Evolutionary conservation across 1,140 invertebrate genomes (phyloP), one percentile per base, ranked within the genome.

Genomic region (Xylocopa sonorina): DNA sequence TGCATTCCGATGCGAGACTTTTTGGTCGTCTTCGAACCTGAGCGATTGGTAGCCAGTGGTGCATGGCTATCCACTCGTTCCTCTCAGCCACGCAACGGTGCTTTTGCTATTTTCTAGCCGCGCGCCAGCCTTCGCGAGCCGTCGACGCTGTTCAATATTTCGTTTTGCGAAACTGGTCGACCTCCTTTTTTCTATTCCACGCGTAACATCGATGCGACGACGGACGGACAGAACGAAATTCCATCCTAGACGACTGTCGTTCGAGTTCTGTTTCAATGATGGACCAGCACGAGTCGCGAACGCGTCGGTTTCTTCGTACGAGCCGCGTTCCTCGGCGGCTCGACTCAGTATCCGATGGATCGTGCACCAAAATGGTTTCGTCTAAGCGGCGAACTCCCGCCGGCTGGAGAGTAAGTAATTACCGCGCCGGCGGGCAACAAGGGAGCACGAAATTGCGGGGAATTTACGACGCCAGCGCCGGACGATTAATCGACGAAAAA

Each of bases 141-240:
- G n/a, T n/a, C n/a, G n/a, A n/a, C n/a, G n/a, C n/a, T n/a, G n/a
- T n/a, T n/a, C n/a, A n/a, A n/a, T 29, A 32, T 55, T 53, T 41
- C 12, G n/a, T n/a, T n/a, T n/a, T n/a, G n/a, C n/a, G n/a, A n/a
- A n/a, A n/a, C n/a, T n/a, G n/a, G n/a, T n/a, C n/a, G n/a, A n/a
- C n/a, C n/a, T n/a, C n/a, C n/a, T n/a, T n/a, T n/a, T n/a, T n/a
- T n/a, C n/a, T n/a, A n/a, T n/a, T n/a, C n/a, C n/a, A n/a, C n/a
- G n/a, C 43, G 43, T 64, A 58, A 9, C 74, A 53, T 68, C 68
- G 68, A 76, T 62, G 74, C 63, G 67, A 76, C 51, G 41, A 3
- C 14, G 24, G 1, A 41, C 16, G 46, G 34, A 64, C n/a, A 51
- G n/a, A n/a, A 48, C n/a, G n/a, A n/a, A n/a, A n/a, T n/a, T n/a